A percentile compares a stretch with the other conserved stretches of the same genome.
Evolutionary conservation across 2,888 invertebrate species (phyloP).

Genomic region (Chymomyza procnemis): DNA sequence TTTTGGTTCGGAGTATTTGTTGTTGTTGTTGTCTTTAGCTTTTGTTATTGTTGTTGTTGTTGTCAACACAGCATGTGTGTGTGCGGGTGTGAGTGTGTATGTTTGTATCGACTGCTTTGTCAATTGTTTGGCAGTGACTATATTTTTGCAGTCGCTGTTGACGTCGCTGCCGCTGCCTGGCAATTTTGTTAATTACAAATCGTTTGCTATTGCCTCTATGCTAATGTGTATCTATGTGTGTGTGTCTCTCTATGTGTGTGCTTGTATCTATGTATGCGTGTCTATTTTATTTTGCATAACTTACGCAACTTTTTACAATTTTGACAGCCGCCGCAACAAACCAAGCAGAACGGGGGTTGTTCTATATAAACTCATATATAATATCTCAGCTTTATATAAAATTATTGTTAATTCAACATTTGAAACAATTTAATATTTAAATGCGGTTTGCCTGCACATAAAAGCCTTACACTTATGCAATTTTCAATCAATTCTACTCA

Average conservation of each 20-base stretch:
- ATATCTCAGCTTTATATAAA: background rate
- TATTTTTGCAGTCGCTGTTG: constrained; percentile 1
- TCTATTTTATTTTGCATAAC: constrained; percentile 57
- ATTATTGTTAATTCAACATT: background rate
- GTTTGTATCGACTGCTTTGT: constrained; percentile 65
- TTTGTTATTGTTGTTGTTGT: constrained; percentile 15
- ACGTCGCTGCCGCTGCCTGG: constrained; percentile 71
- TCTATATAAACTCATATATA: constrained; percentile 25
- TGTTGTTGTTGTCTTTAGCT: constrained; percentile 26
- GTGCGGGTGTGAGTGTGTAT: constrained; percentile 22
- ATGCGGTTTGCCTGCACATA: background rate
- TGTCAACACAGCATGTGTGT: constrained; percentile 6
- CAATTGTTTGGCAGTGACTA: constrained; percentile 45
- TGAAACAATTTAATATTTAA: background rate
- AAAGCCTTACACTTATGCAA: background rate
- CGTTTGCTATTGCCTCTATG: constrained; percentile 63
- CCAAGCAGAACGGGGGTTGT: constrained; percentile 43
- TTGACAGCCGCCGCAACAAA: constrained; percentile 37
- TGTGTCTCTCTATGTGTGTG: background rate
- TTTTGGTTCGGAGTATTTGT: constrained; percentile 53
- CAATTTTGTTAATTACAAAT: constrained; percentile 79
- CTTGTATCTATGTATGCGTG: constrained; percentile 9
- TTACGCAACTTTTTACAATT: constrained; percentile 58
- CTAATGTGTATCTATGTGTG: constrained; percentile 49
- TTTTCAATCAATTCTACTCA: background rate